Evolutionary conservation across 2,888 invertebrate genomes (phyloP).

Genomic region (Automeris io): DNA sequence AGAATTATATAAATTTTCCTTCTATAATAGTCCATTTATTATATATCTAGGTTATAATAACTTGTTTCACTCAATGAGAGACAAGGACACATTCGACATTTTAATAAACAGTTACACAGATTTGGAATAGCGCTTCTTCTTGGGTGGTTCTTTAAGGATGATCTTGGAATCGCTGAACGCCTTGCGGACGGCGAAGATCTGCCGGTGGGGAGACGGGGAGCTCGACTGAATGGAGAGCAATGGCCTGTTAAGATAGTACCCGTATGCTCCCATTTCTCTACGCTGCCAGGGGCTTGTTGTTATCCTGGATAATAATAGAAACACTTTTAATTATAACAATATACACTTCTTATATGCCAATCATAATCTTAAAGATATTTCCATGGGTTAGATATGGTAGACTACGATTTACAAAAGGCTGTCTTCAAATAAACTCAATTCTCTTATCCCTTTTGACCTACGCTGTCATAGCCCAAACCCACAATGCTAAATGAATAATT

Average conservation of each 20-base stretch:
- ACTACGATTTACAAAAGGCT: too few species aligned
- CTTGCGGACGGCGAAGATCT: slow-evolving; percentile 32
- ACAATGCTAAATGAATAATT: too few species aligned
- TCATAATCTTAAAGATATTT: too few species aligned
- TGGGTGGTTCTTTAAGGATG: slow-evolving; percentile 44
- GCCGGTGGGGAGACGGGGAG: slow-evolving; percentile 25
- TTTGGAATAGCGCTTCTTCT: slow-evolving; percentile 59
- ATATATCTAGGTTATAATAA: too few species aligned
- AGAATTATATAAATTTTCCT: too few species aligned
- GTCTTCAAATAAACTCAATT: too few species aligned
- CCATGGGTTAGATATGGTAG: too few species aligned
- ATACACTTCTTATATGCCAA: not conserved
- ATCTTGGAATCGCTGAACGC: slow-evolving; percentile 59
- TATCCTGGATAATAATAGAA: slow-evolving; percentile 52
- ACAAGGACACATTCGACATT: not conserved
- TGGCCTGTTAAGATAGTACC: slow-evolving; percentile 76
- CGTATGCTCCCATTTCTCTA: slow-evolving; percentile 78
- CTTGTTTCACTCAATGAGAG: too few species aligned
- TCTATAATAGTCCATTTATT: too few species aligned
- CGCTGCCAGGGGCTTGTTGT: slow-evolving; percentile 76
- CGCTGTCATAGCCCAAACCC: too few species aligned
- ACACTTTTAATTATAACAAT: not conserved
- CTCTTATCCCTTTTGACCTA: too few species aligned
- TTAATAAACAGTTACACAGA: slow-evolving; percentile 35
- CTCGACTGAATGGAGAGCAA: slow-evolving; percentile 35